Evolutionary conservation across 2,888 invertebrate species (phyloP).

Genomic region (Helicoverpa assulta): DNA sequence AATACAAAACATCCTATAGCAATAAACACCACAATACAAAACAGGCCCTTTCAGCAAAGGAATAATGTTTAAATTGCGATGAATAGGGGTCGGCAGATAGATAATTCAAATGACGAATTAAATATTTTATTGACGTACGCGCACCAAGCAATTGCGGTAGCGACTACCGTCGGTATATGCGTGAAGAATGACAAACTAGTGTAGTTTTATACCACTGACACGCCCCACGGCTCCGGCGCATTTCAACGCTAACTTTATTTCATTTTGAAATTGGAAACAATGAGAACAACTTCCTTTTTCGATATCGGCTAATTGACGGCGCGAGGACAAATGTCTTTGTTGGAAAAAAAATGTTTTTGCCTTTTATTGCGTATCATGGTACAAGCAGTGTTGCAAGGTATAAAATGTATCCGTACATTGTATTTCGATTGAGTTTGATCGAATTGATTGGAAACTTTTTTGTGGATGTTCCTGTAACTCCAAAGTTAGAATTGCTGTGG

Average conservation of each 20-base stretch:
- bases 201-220: conserved; percentile 59
- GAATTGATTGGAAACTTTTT: conserved; percentile 17
- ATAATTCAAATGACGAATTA: conserved; percentile 59
- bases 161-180: conserved; percentile 73
- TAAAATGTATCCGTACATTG: neutral
- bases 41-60: conserved; percentile 11
- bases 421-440: neutral
- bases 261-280: conserved; percentile 51
- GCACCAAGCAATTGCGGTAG: conserved; percentile 74
- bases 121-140: conserved; percentile 71
- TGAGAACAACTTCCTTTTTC: conserved; percentile 50
- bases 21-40: conserved; percentile 12
- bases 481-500: neutral
- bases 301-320: conserved; percentile 52
- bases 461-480: too few relatives aligned
- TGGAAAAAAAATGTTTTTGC: conserved; percentile 26
- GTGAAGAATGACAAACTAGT: conserved; percentile 77
- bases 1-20: conserved; percentile 58
- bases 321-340: conserved; percentile 45
- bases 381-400: neutral
- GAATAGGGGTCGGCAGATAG: conserved; percentile 18
- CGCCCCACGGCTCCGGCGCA: conserved; percentile 46
- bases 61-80: conserved; percentile 29
- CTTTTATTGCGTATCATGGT: conserved; percentile 1
- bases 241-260: conserved; percentile 38